Conservation (phyloP, 2,888 invertebrate genomes). For the Linyphia triangularis region DNA sequence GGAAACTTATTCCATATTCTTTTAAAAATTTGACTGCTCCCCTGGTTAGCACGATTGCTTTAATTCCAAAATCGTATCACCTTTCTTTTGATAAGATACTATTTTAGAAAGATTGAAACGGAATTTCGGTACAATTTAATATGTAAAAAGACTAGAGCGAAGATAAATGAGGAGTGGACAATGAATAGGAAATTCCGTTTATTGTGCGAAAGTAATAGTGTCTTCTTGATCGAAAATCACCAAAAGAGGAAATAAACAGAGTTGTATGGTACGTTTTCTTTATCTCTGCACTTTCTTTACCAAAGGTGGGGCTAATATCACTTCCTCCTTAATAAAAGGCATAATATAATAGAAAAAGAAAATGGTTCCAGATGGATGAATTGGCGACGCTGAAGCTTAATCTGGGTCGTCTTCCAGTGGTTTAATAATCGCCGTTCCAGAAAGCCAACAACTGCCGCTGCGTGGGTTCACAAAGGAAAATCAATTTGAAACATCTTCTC, state of each 20-base stretch:
- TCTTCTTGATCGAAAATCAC: background rate
- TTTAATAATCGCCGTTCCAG: constrained; percentile 32
- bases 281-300: background rate
- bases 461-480: constrained; percentile 34
- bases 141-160: too few species aligned
- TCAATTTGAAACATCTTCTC: background rate
- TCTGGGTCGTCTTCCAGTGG: constrained; percentile 40
- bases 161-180: too few species aligned
- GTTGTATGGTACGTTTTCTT: background rate
- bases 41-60: too few species aligned
- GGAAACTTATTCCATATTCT: too few species aligned
- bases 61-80: too few species aligned
- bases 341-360: background rate
- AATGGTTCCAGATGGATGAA: constrained; percentile 54
- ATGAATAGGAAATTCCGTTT: too few species aligned
- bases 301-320: constrained; percentile 27
- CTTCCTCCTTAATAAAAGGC: too few species aligned
- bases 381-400: constrained; percentile 12
- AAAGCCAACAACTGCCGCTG: background rate
- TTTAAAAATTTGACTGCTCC: too few species aligned
- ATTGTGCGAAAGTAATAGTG: too few species aligned
- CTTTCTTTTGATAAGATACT: too few species aligned
- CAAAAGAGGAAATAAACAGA: constrained; percentile 1
- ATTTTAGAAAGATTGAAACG: too few species aligned
- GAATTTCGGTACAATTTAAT: too few species aligned